Evolutionary conservation across 2,113 vertebrate species (phyloP), one percentile per base, ranked within the genome.

Genomic region (Thunnus thynnus): DNA sequence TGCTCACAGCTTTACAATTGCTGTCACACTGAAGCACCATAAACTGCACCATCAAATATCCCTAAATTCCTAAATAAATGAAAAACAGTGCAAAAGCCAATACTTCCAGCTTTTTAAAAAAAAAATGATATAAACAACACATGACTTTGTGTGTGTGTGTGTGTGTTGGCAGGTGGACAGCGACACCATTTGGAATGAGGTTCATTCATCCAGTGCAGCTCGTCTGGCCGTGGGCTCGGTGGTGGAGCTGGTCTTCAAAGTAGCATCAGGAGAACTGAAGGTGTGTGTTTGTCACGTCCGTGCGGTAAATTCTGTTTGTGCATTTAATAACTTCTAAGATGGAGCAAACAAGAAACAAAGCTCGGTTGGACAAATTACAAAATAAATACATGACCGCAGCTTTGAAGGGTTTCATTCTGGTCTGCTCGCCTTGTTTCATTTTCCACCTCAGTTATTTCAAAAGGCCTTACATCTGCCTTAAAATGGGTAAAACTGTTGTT

Each of bases 151-250:
- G 56, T 85, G 46, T 82, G 72, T 79, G 30, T 84, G 60, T 89
- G 27, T 91, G 74, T 88, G 66, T 87, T 62, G 25, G n/a, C 93
- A 99, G 98, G 97, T 99, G 6, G 98, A 99, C 95, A 99, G 96
- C 20, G 98, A 99, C 94, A 99, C 98, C 27, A 98, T 99, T 78
- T 99, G 98, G 98, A 99, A 99, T 0, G 98, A 99, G 83, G 96
- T 98, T 18, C 98, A 99, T 89, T 99, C 98, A 0, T 97, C 97
- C 0, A 97, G 97, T 1, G 98, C 98, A 0, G 98, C 98, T 70
- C 97, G 98, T 41, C 94, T 99, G 90, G 98, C 98, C 0, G 98
- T 98, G 67, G 98, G 98, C 69, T 99, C 97, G 0, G 98, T 99
- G 77, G 96, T 97, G 60, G 98, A 99, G 91, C 96, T 99, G 2